Percentiles rank a stretch among this genome's conserved stretches.
phyloP scores from a whole-genome alignment of 2,113 vertebrate species.

The Tyrannus savana region DNA sequence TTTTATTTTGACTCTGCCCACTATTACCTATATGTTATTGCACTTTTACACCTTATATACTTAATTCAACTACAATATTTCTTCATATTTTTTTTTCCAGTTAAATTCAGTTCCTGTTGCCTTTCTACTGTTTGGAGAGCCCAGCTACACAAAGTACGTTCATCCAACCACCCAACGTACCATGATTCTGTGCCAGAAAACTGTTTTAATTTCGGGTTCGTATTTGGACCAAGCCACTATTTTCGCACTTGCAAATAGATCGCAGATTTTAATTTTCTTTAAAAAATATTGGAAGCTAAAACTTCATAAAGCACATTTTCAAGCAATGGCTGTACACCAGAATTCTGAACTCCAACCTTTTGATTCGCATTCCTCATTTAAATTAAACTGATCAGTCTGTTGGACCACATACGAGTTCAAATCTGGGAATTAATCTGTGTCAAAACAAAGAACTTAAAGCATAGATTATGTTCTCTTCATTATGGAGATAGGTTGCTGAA shows the following conservation, averaged over 20 bases:
- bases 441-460: neutral
- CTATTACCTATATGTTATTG: neutral
- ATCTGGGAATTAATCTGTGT: neutral
- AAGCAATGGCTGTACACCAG: neutral
- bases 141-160: neutral
- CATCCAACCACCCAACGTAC: neutral
- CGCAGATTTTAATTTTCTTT: neutral
- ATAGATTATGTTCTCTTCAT: neutral
- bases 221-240: neutral
- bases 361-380: neutral
- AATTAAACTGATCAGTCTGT: neutral
- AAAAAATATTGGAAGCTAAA: neutral
- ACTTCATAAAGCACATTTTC: neutral
- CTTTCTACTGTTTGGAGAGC: neutral
- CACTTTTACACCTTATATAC: slow-evolving; percentile 4
- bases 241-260: neutral
- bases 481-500: neutral
- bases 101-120: neutral
- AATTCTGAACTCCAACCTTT: neutral
- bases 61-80: neutral
- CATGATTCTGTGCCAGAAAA: neutral
- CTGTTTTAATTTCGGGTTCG: neutral
- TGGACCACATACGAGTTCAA: neutral
- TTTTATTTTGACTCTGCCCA: slow-evolving; percentile 15
- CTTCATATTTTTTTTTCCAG: neutral